phyloP scores from a whole-genome alignment of 2,797 vertebrate genomes.

The Gymnothorax javanicus region DNA sequence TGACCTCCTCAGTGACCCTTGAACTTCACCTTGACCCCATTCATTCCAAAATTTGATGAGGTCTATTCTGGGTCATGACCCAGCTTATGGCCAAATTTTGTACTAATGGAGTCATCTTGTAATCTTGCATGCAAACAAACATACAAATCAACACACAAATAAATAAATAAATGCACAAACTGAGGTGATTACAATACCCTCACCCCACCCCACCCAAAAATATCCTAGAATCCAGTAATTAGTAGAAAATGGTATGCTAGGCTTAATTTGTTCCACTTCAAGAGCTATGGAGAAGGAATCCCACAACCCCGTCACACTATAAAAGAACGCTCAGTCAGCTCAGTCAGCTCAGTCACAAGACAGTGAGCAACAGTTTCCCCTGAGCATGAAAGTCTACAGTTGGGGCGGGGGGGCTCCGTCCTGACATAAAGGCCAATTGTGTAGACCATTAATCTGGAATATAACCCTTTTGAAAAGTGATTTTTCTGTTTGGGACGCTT shows the following conservation, averaged over 20 bases:
- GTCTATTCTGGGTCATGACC: no score
- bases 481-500: no score
- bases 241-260: background rate
- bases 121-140: no score
- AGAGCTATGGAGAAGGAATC: background rate
- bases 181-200: no score
- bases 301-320: background rate
- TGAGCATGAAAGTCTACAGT: slow-evolving; percentile 7
- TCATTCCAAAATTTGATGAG: no score
- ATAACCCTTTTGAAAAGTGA: background rate
- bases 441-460: slow-evolving; percentile 14
- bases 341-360: slow-evolving; percentile 42
- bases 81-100: no score
- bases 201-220: no score
- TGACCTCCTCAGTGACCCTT: no score
- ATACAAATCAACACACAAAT: no score
- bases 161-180: no score
- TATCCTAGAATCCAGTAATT: background rate
- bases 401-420: background rate
- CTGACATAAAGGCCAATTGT: slow-evolving; percentile 38
- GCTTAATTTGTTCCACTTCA: background rate
- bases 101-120: no score
- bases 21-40: no score
- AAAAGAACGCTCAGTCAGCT: slow-evolving; percentile 33
- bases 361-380: slow-evolving; percentile 4